Evolutionary conservation across 2,113 vertebrate genomes (phyloP).

Genomic region (Anarhynchus alexandrinus): DNA sequence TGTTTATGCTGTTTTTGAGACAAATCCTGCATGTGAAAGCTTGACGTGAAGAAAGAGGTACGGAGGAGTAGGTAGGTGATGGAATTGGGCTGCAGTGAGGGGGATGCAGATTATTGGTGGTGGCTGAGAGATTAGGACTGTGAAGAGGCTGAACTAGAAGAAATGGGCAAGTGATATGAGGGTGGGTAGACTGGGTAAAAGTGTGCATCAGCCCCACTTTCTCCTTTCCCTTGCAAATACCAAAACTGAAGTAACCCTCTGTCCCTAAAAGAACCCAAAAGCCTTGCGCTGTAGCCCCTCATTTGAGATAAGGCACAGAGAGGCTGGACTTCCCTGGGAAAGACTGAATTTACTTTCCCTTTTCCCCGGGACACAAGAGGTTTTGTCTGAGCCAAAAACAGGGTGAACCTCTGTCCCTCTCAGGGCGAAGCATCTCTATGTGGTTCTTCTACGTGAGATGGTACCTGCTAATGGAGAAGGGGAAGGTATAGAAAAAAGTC

Average conservation of each 20-base stretch:
- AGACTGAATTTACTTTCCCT: not conserved
- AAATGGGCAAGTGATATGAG: not conserved
- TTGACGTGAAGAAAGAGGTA: not conserved
- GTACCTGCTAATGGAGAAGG: not conserved
- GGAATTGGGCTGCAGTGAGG: not conserved
- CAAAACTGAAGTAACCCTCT: not conserved
- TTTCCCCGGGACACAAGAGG: not conserved
- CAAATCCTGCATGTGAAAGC: not conserved
- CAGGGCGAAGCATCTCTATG: not conserved
- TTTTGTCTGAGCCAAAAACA: not conserved
- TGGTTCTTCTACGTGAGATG: not conserved
- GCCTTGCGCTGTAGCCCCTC: not conserved
- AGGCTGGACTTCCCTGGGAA: not conserved
- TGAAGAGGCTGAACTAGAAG: not conserved
- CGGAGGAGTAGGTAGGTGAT: not conserved
- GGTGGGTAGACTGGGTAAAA: not conserved
- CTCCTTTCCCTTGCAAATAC: not conserved
- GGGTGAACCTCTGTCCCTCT: not conserved
- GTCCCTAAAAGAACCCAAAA: not conserved
- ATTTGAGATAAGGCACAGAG: not conserved
- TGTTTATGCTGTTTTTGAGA: not conserved
- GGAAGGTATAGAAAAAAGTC: not conserved
- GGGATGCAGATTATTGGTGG: too few relatives aligned
- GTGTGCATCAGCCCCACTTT: not conserved
- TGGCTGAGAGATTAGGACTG: not conserved